Base-by-base conservation (phyloP, 2,888 invertebrate genomes). In the Pomacea canaliculata region DNA sequence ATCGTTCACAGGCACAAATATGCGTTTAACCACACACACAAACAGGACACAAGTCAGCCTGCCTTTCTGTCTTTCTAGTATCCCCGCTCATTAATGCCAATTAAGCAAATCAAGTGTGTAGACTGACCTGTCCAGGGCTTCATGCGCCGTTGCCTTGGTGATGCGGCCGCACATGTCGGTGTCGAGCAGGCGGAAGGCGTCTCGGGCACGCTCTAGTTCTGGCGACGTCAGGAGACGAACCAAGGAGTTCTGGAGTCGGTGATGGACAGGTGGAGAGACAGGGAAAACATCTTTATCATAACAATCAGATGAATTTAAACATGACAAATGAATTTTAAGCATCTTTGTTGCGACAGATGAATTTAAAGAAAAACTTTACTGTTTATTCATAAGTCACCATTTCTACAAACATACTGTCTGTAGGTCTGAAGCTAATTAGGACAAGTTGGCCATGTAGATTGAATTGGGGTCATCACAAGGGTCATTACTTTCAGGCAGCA, bases 121-220 rank as follows among this genome's bases (percentile, higher is more conserved):
- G 37, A 37, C 71, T 72, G 12, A 76, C 76, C 76, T 71, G 69
- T 76, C 76, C 0, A 76, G 69, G 49, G 70, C 65, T 3, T 63
- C 46, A 19, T 76, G 71, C 7, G 71, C 75, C 7, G 62, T 71
- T 37, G 71, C 62, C 70, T 71, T 74, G 48, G 65, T 72, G 70
- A 70, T 65, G 56, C 72, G 37, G 12, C 71, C 76, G 16, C 65
- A 63, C 65, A 66, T 71, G 19, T 70, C 56, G 3, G n/a, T 69
- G 73, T 77, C 79, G 56, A 76, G 70, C 8, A 27, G 59, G 16
- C 73, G 73, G 68, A 79, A 79, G 5, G 71, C 70, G 65, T 82
- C 70, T 67, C 84, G 72, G 1, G 83, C 83, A 46, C 82, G 73
- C 37, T 80, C 82, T 19, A 85, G 79, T 78, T 86, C 86, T 46